Base-by-base conservation (phyloP, 2,113 vertebrate genomes). In the Proterorhinus semilunaris region DNA sequence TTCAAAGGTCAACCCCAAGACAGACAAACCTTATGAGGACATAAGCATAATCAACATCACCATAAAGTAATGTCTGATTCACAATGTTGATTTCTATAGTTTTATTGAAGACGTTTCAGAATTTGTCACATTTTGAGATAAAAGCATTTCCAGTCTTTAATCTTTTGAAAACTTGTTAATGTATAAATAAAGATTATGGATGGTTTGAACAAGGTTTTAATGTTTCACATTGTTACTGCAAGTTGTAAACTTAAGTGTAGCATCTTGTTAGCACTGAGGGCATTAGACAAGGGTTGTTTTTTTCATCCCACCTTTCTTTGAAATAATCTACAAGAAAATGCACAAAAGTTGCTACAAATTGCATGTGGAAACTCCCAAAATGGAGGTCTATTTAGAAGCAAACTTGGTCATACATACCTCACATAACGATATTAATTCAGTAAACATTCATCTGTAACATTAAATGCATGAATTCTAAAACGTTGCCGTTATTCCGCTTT, bases 11-110 rank as follows among this genome's bases (percentile, higher is more conserved):
- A 97, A 99, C 83, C 98, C 97, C 71, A 99, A 99, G 90, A 99
- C 98, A 0, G 98, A 99, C 90, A 99, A 99, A 74, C 96, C 96
- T 0, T 99, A 99, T 13, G 98, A 99, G 79, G 96, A 99, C 84
- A 94, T 99, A 91, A 98, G 95, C 88, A 99, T 99, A 76, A 99
- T 99, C 88, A 99, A 96, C 87, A 98, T 99, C 88, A 98, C 98
- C 68, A 90, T 99, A 57, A 99, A 99, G 77, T 99, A 92, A 93
- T 67, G 5, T 51, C 55, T 50, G 57, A 4, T 42, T 10, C 50
- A 71, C 66, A 75, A 53, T 2, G 7, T 9, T 66, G 2, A 62
- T 8, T 55, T 68, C 62, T 75, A 78, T 82, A 76, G 42, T 45
- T 82, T 79, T 72, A 65, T 71, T 74, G 44, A 54, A 63, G 52